Base-by-base conservation (phyloP, 2,797 vertebrate genomes). In the Echiichthys vipera region DNA sequence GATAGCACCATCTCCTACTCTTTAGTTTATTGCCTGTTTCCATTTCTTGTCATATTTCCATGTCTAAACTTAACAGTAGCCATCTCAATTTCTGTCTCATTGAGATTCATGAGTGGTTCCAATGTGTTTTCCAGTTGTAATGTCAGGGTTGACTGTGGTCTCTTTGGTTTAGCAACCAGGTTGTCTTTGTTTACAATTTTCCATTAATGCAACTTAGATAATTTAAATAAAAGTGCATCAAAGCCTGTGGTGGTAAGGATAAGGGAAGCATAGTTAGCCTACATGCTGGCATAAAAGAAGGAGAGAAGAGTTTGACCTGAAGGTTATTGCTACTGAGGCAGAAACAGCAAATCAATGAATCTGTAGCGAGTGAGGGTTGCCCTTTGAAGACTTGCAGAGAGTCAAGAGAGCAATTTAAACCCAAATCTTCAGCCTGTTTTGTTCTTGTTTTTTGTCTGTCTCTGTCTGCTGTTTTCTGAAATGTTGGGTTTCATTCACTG, bases 351-450 rank as follows among this genome's bases (percentile, higher is more conserved):
- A 80, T 68, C 75, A 65, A 58, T 63, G 56, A 80, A 56, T 61
- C 39, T 40, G 25, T 15, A 58, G 65, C 65, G 58, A 62, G 50
- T 32, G 53, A 65, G 37, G 15, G 58, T 40, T 74, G 67, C 47
- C 59, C 61, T 56, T 77, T 59, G 53, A 71, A 70, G 46, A 54
- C 46, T 50, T 45, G 65, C 59, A 75, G 37, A 55, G 37, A 68
- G 55, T 17, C 76, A 81, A 81, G 63, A 80, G 74, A 77, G 54
- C 78, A 64, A 69, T 75, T 79, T 68, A 57, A 77, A 68, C 50
- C 65, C 15, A 72, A 56, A 65, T 77, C 62, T 75, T 65, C 61
- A 63, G 69, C 32, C 50, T 43, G 34, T 58, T 69, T 53, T 39
- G 24, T 13, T 49, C 30, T 65, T 24, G 29, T n/a, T 71, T 62